These are phyloP conservation scores for Magallana gigas DNA, from an alignment of 1,140 invertebrate genomes.

Conservation along the genomic window DNA sequence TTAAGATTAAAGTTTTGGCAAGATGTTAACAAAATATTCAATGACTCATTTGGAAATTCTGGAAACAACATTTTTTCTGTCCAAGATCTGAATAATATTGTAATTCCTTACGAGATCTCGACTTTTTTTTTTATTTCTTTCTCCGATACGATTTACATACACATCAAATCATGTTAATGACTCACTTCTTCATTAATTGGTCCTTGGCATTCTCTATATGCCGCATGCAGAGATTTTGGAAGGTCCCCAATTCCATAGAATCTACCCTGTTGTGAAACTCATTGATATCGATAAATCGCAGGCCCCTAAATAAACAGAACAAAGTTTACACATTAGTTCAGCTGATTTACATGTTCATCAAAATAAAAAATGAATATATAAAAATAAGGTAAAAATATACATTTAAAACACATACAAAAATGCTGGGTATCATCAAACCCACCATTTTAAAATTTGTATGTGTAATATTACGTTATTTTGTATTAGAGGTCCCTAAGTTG, in stretches of 20 bases:
- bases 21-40: no score
- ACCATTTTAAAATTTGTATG: no score
- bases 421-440: no score
- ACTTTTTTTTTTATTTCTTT: no score
- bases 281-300: conserved; percentile 82
- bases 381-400: no score
- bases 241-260: conserved; percentile 82
- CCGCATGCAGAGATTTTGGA: conserved; percentile 80
- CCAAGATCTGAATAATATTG: neutral
- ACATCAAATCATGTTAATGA: conserved; percentile 4
- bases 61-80: neutral
- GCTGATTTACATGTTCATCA: no score
- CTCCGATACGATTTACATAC: no score
- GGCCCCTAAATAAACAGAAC: conserved; percentile 74
- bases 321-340: neutral
- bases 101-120: no score
- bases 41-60: neutral
- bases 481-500: no score
- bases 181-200: conserved; percentile 80
- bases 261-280: conserved; percentile 79
- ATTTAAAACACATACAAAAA: no score
- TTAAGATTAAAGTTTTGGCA: neutral
- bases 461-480: no score
- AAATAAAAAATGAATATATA: no score
- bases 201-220: conserved; percentile 81